Percentiles rank a stretch among this genome's conserved stretches.
These are phyloP conservation scores for Temnothorax ravouxi DNA, from an alignment of 2,888 invertebrate species.

Conservation along the genomic window DNA sequence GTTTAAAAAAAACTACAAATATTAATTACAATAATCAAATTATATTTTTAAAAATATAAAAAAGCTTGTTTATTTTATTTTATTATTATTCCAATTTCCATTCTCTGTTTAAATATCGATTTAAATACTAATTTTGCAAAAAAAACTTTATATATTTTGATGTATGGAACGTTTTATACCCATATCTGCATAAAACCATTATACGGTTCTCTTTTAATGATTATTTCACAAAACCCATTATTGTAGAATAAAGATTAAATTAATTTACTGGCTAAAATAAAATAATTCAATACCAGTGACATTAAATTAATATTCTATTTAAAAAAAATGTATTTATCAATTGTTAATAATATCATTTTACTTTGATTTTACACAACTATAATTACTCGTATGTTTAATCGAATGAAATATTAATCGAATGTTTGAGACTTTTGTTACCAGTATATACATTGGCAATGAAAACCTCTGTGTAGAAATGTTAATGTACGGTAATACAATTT, in stretches of 20 bases:
- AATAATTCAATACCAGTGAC: constrained; percentile 38
- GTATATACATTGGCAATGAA: constrained; percentile 1
- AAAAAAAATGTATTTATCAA: constrained; percentile 43
- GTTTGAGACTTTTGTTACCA: constrained; percentile 13
- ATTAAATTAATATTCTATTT: constrained; percentile 44
- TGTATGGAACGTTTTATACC: not conserved
- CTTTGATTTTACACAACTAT: not conserved
- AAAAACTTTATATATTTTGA: not conserved
- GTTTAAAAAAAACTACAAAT: not conserved
- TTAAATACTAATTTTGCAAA: not conserved
- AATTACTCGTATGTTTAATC: constrained; percentile 32
- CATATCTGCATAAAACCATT: constrained; percentile 6
- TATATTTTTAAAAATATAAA: not conserved
- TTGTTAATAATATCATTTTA: constrained; percentile 40
- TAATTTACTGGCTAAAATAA: constrained; percentile 28
- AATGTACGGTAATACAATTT: constrained; percentile 26
- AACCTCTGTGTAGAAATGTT: not conserved
- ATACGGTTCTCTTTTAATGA: constrained; percentile 31
- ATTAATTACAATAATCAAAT: not conserved
- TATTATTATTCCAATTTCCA: not conserved
- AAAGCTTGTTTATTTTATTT: not conserved
- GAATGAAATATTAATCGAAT: constrained; percentile 28
- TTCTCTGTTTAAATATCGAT: not conserved
- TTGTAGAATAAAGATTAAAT: constrained; percentile 24
- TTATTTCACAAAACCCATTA: constrained; percentile 43